phyloP scores from a whole-genome alignment of 1,140 invertebrate species.

The Psix sp. region DNA sequence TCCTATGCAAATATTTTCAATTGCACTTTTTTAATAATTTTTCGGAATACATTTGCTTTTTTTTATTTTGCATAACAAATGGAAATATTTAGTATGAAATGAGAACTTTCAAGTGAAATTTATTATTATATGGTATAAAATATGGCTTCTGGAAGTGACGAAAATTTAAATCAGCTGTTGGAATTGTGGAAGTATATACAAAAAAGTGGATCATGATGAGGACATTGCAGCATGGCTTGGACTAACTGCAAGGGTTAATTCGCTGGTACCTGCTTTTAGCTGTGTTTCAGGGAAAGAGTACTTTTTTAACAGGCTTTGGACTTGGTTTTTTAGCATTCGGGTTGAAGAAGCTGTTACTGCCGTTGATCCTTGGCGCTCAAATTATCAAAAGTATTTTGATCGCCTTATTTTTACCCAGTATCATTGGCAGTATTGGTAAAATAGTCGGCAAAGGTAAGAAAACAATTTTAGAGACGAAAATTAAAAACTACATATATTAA shows the following conservation, averaged over 20 bases:
- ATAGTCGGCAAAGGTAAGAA: constrained; percentile 86
- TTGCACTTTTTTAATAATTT: too few species aligned
- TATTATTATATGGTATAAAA: too few species aligned
- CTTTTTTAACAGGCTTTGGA: constrained; percentile 83
- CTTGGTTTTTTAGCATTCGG: constrained; percentile 86
- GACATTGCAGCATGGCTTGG: constrained; percentile 70
- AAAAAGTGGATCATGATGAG: constrained; percentile 21
- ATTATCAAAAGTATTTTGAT: constrained; percentile 87
- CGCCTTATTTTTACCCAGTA: constrained; percentile 88
- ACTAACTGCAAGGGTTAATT: constrained; percentile 74
- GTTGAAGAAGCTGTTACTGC: constrained; percentile 87
- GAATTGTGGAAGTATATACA: neutral
- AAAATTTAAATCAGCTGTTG: too few species aligned
- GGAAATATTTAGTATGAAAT: too few species aligned
- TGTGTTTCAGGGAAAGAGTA: constrained; percentile 78
- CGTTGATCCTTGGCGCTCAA: constrained; percentile 86
- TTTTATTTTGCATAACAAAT: too few species aligned
- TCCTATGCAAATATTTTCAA: too few species aligned
- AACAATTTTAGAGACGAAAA: too few species aligned
- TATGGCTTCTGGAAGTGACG: too few species aligned
- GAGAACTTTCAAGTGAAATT: too few species aligned
- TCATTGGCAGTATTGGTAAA: constrained; percentile 88
- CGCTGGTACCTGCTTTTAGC: constrained; percentile 76
- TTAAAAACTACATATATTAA: too few species aligned
- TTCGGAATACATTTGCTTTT: too few species aligned